These are phyloP conservation scores for Aromia moschata DNA, from an alignment of 2,888 invertebrate genomes.

Conservation along the genomic window DNA sequence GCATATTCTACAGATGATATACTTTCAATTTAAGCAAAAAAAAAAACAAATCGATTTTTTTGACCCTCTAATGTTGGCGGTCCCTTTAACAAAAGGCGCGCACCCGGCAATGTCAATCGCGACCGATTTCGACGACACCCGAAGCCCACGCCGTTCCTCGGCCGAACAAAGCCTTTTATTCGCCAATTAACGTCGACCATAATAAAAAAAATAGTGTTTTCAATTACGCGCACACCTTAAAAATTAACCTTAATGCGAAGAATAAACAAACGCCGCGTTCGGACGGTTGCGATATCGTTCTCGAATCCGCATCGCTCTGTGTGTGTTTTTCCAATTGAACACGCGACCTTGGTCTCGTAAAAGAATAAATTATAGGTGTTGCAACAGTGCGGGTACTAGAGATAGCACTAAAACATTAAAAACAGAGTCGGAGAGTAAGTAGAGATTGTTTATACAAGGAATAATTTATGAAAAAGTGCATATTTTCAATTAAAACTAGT, in stretches of 20 bases:
- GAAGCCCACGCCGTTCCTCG: not conserved
- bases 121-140: not conserved
- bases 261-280: conserved; percentile 7
- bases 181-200: not conserved
- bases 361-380: too few species aligned
- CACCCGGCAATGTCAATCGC: not conserved
- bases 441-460: too few species aligned
- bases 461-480: too few species aligned
- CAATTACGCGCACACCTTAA: conserved; percentile 13
- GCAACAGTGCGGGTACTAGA: too few species aligned
- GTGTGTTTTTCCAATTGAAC: not conserved
- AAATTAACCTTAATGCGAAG: conserved; percentile 9
- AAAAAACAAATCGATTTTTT: too few species aligned
- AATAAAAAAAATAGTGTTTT: not conserved
- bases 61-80: too few species aligned
- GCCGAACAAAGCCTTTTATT: conserved; percentile 11
- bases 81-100: too few species aligned
- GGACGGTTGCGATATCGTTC: conserved; percentile 4
- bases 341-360: not conserved
- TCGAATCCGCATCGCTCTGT: not conserved
- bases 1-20: too few species aligned
- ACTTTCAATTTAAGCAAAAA: too few species aligned
- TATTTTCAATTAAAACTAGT: too few species aligned
- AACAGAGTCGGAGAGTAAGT: too few species aligned
- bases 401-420: too few species aligned